These are phyloP conservation scores for Eristalis pertinax DNA, from an alignment of 2,888 invertebrate species.

Conservation along the genomic window DNA sequence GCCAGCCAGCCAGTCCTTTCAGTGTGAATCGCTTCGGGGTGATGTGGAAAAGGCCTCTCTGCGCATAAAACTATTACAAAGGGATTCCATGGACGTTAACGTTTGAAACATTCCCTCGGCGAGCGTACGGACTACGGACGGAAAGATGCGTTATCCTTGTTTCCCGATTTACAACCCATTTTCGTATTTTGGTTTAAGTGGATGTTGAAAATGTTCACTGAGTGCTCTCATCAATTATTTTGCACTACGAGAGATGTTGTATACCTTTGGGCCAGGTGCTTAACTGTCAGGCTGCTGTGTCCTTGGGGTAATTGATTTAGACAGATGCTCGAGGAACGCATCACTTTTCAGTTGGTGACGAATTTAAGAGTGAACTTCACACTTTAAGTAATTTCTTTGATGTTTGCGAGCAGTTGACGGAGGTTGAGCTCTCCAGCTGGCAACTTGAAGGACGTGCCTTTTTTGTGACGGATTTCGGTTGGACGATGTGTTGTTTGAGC, in stretches of 20 bases:
- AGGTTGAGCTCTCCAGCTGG: not conserved
- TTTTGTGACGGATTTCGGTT: too few relatives aligned
- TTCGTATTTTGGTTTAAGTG: constrained; percentile 41
- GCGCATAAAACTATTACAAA: constrained; percentile 53
- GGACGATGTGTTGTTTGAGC: too few relatives aligned
- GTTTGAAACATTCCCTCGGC: constrained; percentile 37
- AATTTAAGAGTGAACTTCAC: not conserved
- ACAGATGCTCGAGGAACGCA: constrained; percentile 46
- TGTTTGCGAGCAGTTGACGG: not conserved
- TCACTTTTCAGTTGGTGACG: constrained; percentile 35
- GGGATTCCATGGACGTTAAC: constrained; percentile 49
- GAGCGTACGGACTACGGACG: not conserved
- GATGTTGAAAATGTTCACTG: constrained; percentile 51
- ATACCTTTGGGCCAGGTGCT: constrained; percentile 52
- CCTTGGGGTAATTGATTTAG: constrained; percentile 47
- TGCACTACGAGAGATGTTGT: constrained; percentile 8
- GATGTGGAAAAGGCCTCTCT: constrained; percentile 40
- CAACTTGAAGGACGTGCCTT: too few relatives aligned
- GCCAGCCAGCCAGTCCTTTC: not conserved
- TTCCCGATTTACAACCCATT: constrained; percentile 56
- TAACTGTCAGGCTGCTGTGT: constrained; percentile 38
- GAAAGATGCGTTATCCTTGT: constrained; percentile 33
- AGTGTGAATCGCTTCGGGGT: constrained; percentile 7
- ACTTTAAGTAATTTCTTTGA: not conserved
- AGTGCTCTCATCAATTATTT: constrained; percentile 71